Evolutionary conservation across 2,888 invertebrate genomes (phyloP), one percentile per base, ranked within the genome.

Genomic region (Athrips mouffetella): DNA sequence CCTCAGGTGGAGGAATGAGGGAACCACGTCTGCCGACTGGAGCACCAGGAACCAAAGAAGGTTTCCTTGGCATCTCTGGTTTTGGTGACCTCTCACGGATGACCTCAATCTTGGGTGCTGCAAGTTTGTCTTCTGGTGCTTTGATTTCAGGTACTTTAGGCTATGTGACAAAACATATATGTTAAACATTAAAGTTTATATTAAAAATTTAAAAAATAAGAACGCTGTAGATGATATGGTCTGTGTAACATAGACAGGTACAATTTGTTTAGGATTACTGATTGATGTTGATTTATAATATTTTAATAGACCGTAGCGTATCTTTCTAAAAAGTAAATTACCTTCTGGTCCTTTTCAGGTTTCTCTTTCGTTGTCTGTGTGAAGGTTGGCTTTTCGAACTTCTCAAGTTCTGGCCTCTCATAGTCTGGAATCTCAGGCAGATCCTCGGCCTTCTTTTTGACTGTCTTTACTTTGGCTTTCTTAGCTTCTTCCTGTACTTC

Each of bases 1-100:
- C 94, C 78, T 96, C 96, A 57, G 96, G 96, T 5, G 95, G 95
- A 66, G 96, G 96, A 73, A 97, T 93, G 52, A 97, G 91, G 45
- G 97, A 97, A 51, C 97, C 97, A 64, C 97, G 91, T 66, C 89
- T 78, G 37, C 69, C 78, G 0, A 76, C 76, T 25, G 87, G 87
- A 30, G 73, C 79, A 37, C 70, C 89, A 33, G 94, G 94, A 33
- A 91, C 92, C 58, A 94, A 77, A 0, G 96, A 96, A 16, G 93
- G 90, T 73, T 96, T 95, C 59, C 95, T 90, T 39, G 75, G 80
- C 62, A 91, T 89, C 56, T 92, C 92, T 30, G 86, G 86, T 61
- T 90, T 86, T 2, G 94, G 93, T 18, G 94, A 92, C 67, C 91
- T 94, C 71, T 96, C 96, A 52, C 93, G 92, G 60, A 94, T 94